phyloP scores from a whole-genome alignment of 2,888 invertebrate genomes.

The Omphaloscelis lunosa region DNA sequence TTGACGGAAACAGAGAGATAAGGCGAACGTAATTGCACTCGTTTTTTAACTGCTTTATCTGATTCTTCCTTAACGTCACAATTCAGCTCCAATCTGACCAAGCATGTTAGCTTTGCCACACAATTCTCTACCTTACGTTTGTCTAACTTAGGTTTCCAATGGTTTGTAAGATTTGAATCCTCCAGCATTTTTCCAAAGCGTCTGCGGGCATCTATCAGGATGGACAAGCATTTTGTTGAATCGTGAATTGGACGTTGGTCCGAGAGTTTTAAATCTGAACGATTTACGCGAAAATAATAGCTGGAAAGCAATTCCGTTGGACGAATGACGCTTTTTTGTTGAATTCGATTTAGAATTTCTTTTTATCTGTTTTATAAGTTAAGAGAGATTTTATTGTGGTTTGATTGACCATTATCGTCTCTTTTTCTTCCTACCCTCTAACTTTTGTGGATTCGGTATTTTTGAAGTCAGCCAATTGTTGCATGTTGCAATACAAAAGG shows the following conservation, averaged over 20 bases:
- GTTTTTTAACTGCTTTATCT: conserved; percentile 89
- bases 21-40: conserved; percentile 86
- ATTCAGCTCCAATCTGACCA: conserved; percentile 75
- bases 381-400: conserved; percentile 37
- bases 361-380: conserved; percentile 55
- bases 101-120: conserved; percentile 59
- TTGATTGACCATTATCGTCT: conserved; percentile 40
- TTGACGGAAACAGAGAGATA: conserved; percentile 81
- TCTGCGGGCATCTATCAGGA: conserved; percentile 86
- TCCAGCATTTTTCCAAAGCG: conserved; percentile 71
- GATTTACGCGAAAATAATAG: conserved; percentile 88
- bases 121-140: conserved; percentile 65
- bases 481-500: neutral
- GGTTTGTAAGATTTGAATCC: conserved; percentile 39
- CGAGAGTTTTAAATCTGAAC: conserved; percentile 85
- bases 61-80: conserved; percentile 82
- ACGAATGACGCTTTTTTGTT: conserved; percentile 73
- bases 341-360: conserved; percentile 64
- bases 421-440: neutral
- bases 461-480: neutral
- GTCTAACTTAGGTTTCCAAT: conserved; percentile 56
- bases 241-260: conserved; percentile 85
- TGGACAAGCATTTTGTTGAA: conserved; percentile 89
- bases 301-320: conserved; percentile 77
- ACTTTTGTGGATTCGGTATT: neutral